Percentiles rank a stretch among this genome's conserved stretches.
phyloP scores from a whole-genome alignment of 2,888 invertebrate species.

The Ophion obscuratus region DNA sequence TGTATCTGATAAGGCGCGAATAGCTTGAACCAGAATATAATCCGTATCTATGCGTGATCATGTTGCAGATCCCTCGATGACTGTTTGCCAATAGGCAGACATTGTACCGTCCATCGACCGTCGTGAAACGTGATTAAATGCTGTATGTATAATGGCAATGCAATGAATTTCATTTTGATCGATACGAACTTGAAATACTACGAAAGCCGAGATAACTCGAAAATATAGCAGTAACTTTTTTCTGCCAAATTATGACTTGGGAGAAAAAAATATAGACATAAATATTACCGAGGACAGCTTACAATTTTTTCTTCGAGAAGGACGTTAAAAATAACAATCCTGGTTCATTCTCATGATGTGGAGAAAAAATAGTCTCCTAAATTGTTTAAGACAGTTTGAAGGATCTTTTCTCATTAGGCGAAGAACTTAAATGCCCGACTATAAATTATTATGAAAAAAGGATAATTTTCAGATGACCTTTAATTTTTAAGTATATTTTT shows the following conservation, averaged over 20 bases:
- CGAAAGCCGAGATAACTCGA: background rate
- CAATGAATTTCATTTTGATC: background rate
- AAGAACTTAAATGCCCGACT: too few relatives aligned
- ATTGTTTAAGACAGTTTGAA: too few relatives aligned
- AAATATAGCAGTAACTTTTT: background rate
- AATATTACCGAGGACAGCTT: too few relatives aligned
- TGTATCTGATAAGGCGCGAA: slow-evolving; percentile 44
- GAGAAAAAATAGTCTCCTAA: too few relatives aligned
- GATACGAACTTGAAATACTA: background rate
- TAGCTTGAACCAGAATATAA: slow-evolving; percentile 25
- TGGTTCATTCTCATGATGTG: too few relatives aligned
- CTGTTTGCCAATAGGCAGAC: slow-evolving; percentile 41
- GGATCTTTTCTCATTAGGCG: too few relatives aligned
- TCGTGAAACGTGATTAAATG: background rate
- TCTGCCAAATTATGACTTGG: background rate
- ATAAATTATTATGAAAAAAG: too few relatives aligned
- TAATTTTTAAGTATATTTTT: too few relatives aligned
- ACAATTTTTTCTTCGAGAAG: too few relatives aligned
- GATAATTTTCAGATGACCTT: too few relatives aligned
- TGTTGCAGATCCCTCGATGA: slow-evolving; percentile 51
- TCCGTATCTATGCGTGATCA: slow-evolving; percentile 43
- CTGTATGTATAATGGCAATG: background rate
- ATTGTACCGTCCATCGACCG: background rate
- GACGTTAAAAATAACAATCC: too few relatives aligned
- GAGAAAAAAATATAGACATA: too few relatives aligned